phyloP scores from a whole-genome alignment of 2,113 vertebrate genomes.

The Dinomys branickii region DNA sequence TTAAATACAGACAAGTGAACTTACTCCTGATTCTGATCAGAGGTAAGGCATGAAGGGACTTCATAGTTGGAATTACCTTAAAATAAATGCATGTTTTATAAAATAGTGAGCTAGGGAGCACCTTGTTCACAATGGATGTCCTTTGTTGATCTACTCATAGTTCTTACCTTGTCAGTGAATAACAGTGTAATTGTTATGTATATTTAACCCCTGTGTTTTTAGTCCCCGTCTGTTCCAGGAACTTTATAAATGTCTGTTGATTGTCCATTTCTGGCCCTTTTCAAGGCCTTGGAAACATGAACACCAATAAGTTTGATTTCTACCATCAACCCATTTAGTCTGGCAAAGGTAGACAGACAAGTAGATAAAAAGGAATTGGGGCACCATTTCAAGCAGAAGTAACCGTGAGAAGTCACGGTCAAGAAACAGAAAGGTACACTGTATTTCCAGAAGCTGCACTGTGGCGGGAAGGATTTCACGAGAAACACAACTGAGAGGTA shows the following conservation, averaged over 20 bases:
- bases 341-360: not conserved
- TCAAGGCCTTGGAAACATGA: not conserved
- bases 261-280: not conserved
- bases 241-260: not conserved
- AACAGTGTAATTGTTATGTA: not conserved
- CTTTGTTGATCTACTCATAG: not conserved
- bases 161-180: not conserved
- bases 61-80: not conserved
- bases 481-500: not conserved
- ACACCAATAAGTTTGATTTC: not conserved
- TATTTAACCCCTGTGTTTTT: not conserved
- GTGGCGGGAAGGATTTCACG: not conserved
- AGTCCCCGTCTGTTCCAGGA: not conserved
- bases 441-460: not conserved
- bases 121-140: not conserved
- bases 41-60: not conserved
- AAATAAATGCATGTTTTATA: not conserved
- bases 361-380: not conserved
- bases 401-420: not conserved
- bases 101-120: not conserved
- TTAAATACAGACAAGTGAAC: slow-evolving; percentile 5
- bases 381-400: not conserved
- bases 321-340: not conserved
- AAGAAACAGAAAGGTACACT: not conserved
- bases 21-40: not conserved